Base-by-base conservation (phyloP, 1,140 invertebrate species). In the Papilio aristodemus region DNA sequence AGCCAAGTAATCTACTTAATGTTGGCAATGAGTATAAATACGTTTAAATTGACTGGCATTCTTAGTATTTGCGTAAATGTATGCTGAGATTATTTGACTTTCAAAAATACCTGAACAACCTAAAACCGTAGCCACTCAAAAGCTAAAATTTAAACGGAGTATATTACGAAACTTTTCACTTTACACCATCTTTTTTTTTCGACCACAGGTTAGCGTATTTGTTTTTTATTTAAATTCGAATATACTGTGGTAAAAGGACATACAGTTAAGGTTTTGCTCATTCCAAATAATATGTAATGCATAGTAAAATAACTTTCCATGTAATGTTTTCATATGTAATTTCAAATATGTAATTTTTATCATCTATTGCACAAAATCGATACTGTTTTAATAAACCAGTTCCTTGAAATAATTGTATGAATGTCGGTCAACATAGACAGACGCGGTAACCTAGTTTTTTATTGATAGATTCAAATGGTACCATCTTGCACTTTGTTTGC, bases 21-120 rank as follows among this genome's bases (percentile, higher is more conserved):
- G 41, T 14, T 43, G 7, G 7, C 7, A 54, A 46, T 4, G 17
- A 19, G 46, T 10, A 25, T 11, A 11, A 8, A 43, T 17, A 43
- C 27, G 27, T 14, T 43, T 6, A 13, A 43, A 41, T 41, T 41
- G 11, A 13, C 39, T 41, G 3, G 1, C 8, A 46, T 46, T 46
- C 19, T 13, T 17, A 0, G 11, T 22, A 25, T 54, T 54, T 50
- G 19, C 7, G 10, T 6, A 6, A 0, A 4, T 9, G 17, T 22
- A 54, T 54, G 10, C 10, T 54, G 46, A 19, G 17, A 11, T 9
- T 54, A 54, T 54, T 54, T 54, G 46, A 25, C 9, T 54, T 54
- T 17, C 10, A 22, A 54, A 54, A 54, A 11, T 54, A 54, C 46
- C 19, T 43, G 41, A 7, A 43, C 41, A 43, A 43, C 41, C 7